Evolutionary conservation across 2,797 vertebrate species (phyloP), one percentile per base, ranked within the genome.

Genomic region (Phyllotis vaccarum): DNA sequence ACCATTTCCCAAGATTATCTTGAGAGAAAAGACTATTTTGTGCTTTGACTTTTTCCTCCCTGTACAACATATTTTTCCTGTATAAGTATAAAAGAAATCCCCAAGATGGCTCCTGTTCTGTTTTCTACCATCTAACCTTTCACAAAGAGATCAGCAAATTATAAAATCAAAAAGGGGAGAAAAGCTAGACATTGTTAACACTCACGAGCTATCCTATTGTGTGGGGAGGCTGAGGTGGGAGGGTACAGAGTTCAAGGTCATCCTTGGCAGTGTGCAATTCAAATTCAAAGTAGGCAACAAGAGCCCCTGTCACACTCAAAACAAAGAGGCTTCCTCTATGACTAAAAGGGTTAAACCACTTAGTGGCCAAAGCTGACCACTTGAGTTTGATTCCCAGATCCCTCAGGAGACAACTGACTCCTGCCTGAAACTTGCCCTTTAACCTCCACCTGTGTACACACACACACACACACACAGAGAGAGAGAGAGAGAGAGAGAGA

Each of bases 11-110:
- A 90, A 95, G 43, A 46, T 64, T 96, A 89, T 76, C 43, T 37
- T 12, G 6, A 94, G n/a, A 91, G 29, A 72, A 78, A 12, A 88
- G 70, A 91, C 87, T 93, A 96, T 37, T 92, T 88, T 66, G 29
- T 95, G 52, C 21, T 56, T 95, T 62, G 19, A 93, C 27, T 52
- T 88, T 21, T 21, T 24, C 37, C 19, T 93, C 40, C 86, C 37
- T 91, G 6, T 27, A 24, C 56, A 95, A 22, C 93, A 27, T 37
- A 5, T 21, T 93, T 46, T 92, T 95, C 62, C 89, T 94, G 68
- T 27, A 94, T 19, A 93, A 93, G 43, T 22, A 37, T 90, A 87
- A 93, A 58, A 52, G 24, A 95, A 96, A 97, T 90, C 27, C 8
- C 60, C n/a, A 95, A 94, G 40, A 94, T 93, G 19, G 31, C 52